A percentile compares a stretch with the other conserved stretches of the same genome.
Evolutionary conservation across 2,797 vertebrate species (phyloP).

Genomic region (Chrosomus eos): DNA sequence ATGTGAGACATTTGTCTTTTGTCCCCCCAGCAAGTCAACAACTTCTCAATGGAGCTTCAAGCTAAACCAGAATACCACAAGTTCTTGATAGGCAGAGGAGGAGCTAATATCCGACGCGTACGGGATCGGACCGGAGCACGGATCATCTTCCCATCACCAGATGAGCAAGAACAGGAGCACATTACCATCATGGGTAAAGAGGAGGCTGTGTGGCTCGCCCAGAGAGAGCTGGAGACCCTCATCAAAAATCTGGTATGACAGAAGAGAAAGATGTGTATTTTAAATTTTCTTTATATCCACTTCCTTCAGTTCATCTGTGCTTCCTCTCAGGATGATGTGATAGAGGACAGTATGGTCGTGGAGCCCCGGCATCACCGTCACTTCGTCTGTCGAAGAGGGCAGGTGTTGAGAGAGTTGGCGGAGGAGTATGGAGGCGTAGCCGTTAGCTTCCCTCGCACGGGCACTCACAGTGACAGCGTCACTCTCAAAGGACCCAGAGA

Average conservation of each 20-base stretch:
- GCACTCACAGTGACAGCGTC: constrained; percentile 79
- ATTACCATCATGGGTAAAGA: constrained; percentile 84
- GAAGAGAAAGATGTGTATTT: neutral
- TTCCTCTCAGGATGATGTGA: constrained; percentile 78
- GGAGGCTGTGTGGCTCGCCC: constrained; percentile 77
- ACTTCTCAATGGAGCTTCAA: constrained; percentile 79
- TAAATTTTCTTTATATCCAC: neutral
- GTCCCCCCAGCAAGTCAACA: constrained; percentile 79
- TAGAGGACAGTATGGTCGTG: constrained; percentile 82
- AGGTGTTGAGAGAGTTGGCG: constrained; percentile 81
- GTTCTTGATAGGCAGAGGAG: constrained; percentile 82
- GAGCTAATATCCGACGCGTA: constrained; percentile 80
- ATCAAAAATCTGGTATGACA: constrained; percentile 81
- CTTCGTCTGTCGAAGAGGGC: constrained; percentile 81
- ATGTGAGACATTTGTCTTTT: neutral
- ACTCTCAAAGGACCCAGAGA: constrained; percentile 84
- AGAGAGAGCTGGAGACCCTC: constrained; percentile 80
- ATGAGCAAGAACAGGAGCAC: constrained; percentile 80
- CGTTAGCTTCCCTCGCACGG: constrained; percentile 82
- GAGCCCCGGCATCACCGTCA: constrained; percentile 81
- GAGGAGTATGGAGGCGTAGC: constrained; percentile 85
- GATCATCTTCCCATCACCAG: constrained; percentile 81
- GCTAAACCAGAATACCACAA: constrained; percentile 85
- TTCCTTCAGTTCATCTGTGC: neutral
- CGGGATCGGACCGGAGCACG: constrained; percentile 79